Conservation (phyloP, 1,140 invertebrate species). For the Platorchestia sp. region DNA sequence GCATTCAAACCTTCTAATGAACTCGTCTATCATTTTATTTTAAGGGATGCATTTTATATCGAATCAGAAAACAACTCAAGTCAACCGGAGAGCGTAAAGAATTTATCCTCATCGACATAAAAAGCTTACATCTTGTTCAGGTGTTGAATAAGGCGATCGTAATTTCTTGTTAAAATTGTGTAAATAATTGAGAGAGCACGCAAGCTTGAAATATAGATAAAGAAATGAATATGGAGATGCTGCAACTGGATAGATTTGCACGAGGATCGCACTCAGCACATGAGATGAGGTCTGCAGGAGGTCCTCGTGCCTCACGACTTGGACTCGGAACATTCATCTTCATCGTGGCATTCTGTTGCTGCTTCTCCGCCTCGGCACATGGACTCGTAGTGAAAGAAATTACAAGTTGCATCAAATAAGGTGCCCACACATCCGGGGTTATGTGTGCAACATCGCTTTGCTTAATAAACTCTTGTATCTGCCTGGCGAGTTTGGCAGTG, state of each 20-base stretch:
- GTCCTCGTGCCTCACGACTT: background rate
- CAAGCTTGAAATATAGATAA: background rate
- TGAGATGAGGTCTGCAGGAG: background rate
- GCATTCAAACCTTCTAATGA: background rate
- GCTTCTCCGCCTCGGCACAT: background rate
- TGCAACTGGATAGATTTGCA: background rate
- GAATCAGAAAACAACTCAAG: background rate
- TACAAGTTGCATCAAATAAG: background rate
- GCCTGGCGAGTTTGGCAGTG: background rate
- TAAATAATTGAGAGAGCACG: background rate
- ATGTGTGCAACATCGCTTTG: background rate
- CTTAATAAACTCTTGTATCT: background rate
- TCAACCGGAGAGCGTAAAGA: background rate
- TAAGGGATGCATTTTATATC: too few relatives aligned
- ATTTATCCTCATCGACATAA: background rate
- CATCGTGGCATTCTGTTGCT: background rate
- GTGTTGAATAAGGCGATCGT: background rate
- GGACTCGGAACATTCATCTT: background rate
- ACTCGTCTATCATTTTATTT: too few relatives aligned
- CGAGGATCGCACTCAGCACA: background rate
- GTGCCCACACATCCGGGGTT: background rate
- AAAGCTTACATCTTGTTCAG: background rate
- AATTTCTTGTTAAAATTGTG: background rate
- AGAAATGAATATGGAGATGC: background rate
- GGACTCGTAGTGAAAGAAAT: background rate